Evolutionary conservation across 2,888 invertebrate genomes (phyloP).

Genomic region (Dinocampus coccinellae): DNA sequence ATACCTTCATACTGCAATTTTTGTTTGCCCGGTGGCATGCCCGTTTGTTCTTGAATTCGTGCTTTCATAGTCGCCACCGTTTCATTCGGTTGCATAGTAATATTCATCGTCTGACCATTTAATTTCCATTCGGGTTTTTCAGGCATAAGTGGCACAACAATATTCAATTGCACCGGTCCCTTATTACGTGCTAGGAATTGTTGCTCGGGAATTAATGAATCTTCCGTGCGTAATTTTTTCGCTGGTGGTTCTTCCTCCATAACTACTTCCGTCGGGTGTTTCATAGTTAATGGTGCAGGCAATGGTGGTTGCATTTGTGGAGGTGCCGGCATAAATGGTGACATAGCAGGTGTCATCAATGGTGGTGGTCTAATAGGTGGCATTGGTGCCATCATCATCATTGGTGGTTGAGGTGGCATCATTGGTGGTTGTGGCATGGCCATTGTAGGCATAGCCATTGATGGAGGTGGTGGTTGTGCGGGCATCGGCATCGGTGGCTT

Average conservation of each 20-base stretch:
- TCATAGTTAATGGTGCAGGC: conserved; percentile 68
- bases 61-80: conserved; percentile 89
- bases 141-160: conserved; percentile 84
- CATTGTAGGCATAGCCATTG: conserved; percentile 66
- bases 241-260: conserved; percentile 87
- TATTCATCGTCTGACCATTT: conserved; percentile 87
- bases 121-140: conserved; percentile 97
- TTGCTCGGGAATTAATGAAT: conserved; percentile 90
- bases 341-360: conserved; percentile 71
- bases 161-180: conserved; percentile 83
- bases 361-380: conserved; percentile 74
- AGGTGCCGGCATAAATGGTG: conserved; percentile 67
- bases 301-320: conserved; percentile 68
- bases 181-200: conserved; percentile 81
- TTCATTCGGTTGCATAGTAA: conserved; percentile 83
- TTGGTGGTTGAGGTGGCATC: conserved; percentile 72
- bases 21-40: conserved; percentile 97
- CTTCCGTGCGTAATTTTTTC: conserved; percentile 93
- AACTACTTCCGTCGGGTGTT: conserved; percentile 69
- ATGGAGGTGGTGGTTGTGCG: conserved; percentile 66
- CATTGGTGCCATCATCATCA: conserved; percentile 78
- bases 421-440: conserved; percentile 72
- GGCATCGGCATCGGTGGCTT: conserved; percentile 68
- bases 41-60: conserved; percentile 86
- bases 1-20: conserved; percentile 97